Base-by-base conservation (phyloP, 1,140 invertebrate genomes). In the Drosophila nikananu region DNA sequence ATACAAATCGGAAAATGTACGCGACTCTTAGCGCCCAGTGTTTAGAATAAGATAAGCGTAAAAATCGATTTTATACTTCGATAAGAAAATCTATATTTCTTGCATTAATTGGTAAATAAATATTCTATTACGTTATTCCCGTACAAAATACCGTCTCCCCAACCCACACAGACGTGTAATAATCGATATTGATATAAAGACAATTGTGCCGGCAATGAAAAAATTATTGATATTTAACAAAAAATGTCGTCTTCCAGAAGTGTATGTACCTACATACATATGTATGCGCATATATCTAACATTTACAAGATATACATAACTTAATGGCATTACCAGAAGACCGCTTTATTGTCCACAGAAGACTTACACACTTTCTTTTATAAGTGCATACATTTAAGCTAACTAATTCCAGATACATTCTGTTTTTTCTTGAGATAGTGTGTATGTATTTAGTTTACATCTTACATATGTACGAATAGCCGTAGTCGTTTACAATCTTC, bases 201-300 rank as follows among this genome's bases (percentile, higher is more conserved):
- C 21, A 44, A 23, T 35, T 51, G 63, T 68, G 67, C 67, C 67
- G 63, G 67, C 39, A 37, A 44, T 21, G 42, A 55, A 51, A 46
- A 68, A 57, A 68, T 68, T 68, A 71, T 71, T 71, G 67, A 68
- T 71, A 71, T 71, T 71, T 71, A 71, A 68, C 67, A 71, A 55
- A 68, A 66, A 71, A 70, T 67, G 13, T 25, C 46, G 39, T 54
- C 48, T 30, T 27, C 30, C 41, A 60, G 27, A 23, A 23, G 48
- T 65, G 65, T 70, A 35, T 70, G 67, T 70, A 70, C 63, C 67
- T 67, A 62, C 32, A n/a, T 67, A 62, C 32, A n/a, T 25, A 70
- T 68, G 63, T 67, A 67, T 54, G 63, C 48, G 60, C 48, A 68
- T 51, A 66, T 68, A 48, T 68, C 61, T 49, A 68, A 32, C 39